Conservation (phyloP, 2,113 vertebrate species). For the Callocephalon fimbriatum region DNA sequence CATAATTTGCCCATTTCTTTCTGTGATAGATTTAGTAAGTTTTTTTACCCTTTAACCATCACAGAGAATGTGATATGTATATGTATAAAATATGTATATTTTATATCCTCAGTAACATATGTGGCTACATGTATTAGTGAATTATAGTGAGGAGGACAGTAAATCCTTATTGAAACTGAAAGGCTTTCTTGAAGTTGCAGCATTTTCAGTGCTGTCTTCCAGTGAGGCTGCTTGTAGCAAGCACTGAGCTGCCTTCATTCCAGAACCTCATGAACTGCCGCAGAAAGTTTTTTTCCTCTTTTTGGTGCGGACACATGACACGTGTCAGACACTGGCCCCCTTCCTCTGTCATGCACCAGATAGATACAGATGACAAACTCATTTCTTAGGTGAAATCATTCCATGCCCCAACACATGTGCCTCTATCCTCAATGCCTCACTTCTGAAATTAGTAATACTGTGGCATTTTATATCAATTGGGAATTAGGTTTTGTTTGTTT, state of each 20-base stretch:
- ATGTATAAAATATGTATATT: background rate
- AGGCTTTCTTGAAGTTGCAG: background rate
- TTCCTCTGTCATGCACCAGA: background rate
- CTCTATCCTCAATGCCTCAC: background rate
- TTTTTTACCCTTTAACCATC: background rate
- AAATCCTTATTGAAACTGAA: background rate
- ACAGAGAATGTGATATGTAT: background rate
- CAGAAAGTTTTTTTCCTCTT: background rate
- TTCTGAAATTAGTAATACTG: background rate
- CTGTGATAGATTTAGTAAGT: background rate
- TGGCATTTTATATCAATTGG: background rate
- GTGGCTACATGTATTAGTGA: background rate
- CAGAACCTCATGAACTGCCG: background rate
- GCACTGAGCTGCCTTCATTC: background rate
- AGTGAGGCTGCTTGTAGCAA: background rate
- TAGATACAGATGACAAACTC: background rate
- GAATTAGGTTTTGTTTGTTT: background rate
- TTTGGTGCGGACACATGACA: background rate
- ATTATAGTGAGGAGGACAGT: background rate
- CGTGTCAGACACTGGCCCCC: background rate
- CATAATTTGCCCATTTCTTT: background rate
- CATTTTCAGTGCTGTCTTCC: background rate
- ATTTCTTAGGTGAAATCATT: background rate
- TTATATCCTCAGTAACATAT: background rate
- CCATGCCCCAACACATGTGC: fast-evolving